Evolutionary conservation across 35 echinoderm and acorn worm genomes (phyloP).

Genomic region (Holothuria glaberrima): DNA sequence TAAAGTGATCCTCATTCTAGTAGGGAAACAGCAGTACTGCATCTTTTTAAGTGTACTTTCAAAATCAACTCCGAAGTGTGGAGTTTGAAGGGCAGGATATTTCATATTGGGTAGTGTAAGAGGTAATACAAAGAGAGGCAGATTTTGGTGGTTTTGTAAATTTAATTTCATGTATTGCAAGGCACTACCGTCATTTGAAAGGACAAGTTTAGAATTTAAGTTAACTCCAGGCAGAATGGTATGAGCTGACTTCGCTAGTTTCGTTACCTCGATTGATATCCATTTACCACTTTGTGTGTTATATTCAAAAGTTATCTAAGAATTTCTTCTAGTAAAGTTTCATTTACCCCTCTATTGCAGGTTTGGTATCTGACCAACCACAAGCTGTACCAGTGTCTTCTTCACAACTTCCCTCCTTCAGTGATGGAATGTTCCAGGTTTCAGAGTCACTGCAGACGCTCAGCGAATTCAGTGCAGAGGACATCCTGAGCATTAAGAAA

Average conservation of each 20-base stretch:
- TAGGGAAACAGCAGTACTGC: too few species aligned
- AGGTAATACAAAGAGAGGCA: too few species aligned
- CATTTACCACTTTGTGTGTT: too few species aligned
- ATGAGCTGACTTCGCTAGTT: too few species aligned
- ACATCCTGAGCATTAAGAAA: constrained; percentile 92
- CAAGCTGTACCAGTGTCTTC: constrained; percentile 93
- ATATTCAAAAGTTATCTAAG: background rate
- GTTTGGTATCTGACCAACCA: constrained; percentile 84
- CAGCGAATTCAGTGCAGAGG: constrained; percentile 98
- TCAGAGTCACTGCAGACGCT: constrained; percentile 97
- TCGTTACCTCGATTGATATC: too few species aligned
- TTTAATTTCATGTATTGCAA: background rate
- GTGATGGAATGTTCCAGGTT: constrained; percentile 80
- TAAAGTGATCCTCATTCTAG: background rate
- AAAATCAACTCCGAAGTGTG: too few species aligned
- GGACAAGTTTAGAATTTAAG: background rate
- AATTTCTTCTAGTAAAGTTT: background rate
- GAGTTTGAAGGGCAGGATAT: too few species aligned
- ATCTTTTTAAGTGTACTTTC: too few species aligned
- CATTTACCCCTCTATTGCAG: constrained; percentile 43
- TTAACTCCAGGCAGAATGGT: too few species aligned
- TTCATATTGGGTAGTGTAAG: too few species aligned
- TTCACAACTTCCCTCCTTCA: constrained; percentile 72
- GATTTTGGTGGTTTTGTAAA: background rate
- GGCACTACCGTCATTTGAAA: background rate